These are phyloP conservation scores for Sternotherus odoratus DNA, from an alignment of 2,797 vertebrate genomes.

Conservation along the genomic window DNA sequence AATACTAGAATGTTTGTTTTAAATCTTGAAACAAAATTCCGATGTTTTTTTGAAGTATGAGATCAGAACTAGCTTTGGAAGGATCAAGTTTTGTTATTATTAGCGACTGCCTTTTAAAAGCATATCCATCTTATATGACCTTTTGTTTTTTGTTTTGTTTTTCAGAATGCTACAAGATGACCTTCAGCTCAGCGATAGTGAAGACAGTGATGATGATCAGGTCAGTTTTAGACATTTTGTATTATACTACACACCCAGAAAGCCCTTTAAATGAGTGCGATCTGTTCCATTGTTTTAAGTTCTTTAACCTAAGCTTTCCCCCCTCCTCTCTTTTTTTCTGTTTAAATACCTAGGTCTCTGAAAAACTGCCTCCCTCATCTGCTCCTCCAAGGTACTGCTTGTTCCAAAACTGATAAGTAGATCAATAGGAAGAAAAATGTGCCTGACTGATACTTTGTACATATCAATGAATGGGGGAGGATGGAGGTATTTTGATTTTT, in stretches of 20 bases:
- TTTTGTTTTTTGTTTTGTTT: constrained; percentile 56
- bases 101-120: constrained; percentile 26
- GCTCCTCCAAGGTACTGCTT: constrained; percentile 82
- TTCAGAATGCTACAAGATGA: constrained; percentile 83
- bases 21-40: background rate
- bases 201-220: constrained; percentile 81
- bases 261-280: constrained; percentile 23
- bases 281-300: background rate
- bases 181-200: constrained; percentile 85
- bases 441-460: background rate
- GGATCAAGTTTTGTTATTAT: background rate
- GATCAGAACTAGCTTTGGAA: background rate
- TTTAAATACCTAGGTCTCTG: constrained; percentile 77
- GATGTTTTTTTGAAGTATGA: background rate
- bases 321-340: constrained; percentile 40
- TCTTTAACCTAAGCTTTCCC: constrained; percentile 73
- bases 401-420: constrained; percentile 55
- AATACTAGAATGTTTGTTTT: background rate
- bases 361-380: constrained; percentile 78
- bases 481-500: background rate
- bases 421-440: background rate
- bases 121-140: constrained; percentile 34
- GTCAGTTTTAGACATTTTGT: constrained; percentile 73
- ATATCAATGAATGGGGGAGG: background rate
- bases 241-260: constrained; percentile 14